Conservation (phyloP, 1,140 invertebrate genomes). For the Antheraea pernyi region DNA sequence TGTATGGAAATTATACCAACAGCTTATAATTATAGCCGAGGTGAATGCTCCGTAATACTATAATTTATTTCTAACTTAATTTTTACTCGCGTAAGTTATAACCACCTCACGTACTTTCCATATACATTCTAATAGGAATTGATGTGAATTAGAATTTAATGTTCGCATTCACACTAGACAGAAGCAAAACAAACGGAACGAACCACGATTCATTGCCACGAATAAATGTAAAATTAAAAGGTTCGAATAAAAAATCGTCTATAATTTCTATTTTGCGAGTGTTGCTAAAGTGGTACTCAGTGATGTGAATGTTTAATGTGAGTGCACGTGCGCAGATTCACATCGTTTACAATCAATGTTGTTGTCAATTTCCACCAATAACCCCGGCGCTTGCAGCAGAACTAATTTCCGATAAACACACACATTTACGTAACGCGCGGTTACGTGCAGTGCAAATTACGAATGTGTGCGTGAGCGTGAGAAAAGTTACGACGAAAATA, state of each 20-base stretch:
- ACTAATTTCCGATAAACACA: slow-evolving; percentile 69
- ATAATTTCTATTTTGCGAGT: slow-evolving; percentile 54
- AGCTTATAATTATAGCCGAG: slow-evolving; percentile 58
- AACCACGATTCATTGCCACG: slow-evolving; percentile 7
- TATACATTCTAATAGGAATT: slow-evolving; percentile 6
- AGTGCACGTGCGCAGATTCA: slow-evolving; percentile 52
- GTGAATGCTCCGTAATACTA: slow-evolving; percentile 54
- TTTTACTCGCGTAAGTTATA: slow-evolving; percentile 19
- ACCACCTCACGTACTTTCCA: slow-evolving; percentile 3
- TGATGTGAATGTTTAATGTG: slow-evolving; percentile 55
- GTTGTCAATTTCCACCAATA: slow-evolving; percentile 61
- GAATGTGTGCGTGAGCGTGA: slow-evolving; percentile 64
- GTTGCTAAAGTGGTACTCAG: slow-evolving; percentile 34
- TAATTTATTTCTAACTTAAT: slow-evolving; percentile 49
- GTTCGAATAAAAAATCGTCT: slow-evolving; percentile 25
- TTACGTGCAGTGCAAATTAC: slow-evolving; percentile 58
- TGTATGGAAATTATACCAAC: slow-evolving; percentile 65
- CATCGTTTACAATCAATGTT: slow-evolving; percentile 53
- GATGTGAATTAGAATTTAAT: not conserved
- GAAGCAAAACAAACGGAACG: slow-evolving; percentile 3
- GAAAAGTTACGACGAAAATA: slow-evolving; percentile 66
- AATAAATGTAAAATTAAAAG: slow-evolving; percentile 45
- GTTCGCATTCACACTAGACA: slow-evolving; percentile 7
- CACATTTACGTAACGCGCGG: slow-evolving; percentile 37
- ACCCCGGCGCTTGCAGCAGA: slow-evolving; percentile 48